Conservation (phyloP, 1,140 invertebrate species). For the Euwallacea similis region DNA sequence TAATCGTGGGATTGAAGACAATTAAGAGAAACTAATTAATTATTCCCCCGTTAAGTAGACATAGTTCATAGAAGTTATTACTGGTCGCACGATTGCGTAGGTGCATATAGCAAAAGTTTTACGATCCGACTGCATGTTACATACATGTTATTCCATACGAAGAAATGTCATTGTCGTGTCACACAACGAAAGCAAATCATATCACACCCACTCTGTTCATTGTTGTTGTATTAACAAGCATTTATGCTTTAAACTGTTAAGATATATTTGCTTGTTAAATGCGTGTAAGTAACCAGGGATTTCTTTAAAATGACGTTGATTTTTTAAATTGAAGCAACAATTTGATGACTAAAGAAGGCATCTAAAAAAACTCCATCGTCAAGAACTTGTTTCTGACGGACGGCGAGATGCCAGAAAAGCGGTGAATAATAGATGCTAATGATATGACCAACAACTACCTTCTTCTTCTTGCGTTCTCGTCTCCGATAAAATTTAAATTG, state of each 20-base stretch:
- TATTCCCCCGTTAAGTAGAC: too few relatives aligned
- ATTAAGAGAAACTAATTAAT: background rate
- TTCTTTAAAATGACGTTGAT: too few relatives aligned
- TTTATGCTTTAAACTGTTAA: too few relatives aligned
- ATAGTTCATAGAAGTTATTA: too few relatives aligned
- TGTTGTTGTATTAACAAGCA: background rate
- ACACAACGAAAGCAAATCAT: conserved; percentile 2
- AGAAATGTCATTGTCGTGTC: conserved; percentile 6
- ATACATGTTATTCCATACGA: background rate
- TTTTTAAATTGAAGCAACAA: too few relatives aligned
- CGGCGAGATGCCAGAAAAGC: conserved; percentile 23
- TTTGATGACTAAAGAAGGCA: too few relatives aligned
- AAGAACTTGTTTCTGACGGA: conserved; percentile 29
- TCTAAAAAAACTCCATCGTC: background rate
- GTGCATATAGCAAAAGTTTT: conserved; percentile 2
- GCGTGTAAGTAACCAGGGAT: too few relatives aligned
- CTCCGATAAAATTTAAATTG: conserved; percentile 30
- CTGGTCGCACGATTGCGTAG: too few relatives aligned
- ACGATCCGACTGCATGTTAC: background rate
- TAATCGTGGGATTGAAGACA: background rate
- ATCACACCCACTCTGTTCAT: background rate
- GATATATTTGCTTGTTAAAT: too few relatives aligned
- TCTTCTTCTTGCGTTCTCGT: conserved; percentile 11
- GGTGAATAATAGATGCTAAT: conserved; percentile 33
- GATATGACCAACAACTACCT: conserved; percentile 23